Conservation (phyloP, 1,140 invertebrate genomes). For the Calliopsis andreniformis region DNA sequence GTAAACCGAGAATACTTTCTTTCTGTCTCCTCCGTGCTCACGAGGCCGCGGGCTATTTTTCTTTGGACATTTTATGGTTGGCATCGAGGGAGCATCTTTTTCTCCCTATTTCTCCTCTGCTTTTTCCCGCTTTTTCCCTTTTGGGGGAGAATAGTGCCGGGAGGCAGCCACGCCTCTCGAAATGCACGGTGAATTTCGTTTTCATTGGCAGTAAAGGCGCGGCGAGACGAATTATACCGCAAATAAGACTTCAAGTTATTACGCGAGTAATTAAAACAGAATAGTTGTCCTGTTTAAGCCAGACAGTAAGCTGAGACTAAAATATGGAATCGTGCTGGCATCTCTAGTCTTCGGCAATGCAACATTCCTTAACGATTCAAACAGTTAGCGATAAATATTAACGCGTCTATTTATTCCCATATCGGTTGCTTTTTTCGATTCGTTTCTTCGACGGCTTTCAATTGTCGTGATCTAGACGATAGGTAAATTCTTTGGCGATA, state of each 20-base stretch:
- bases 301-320: background rate
- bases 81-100: background rate
- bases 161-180: background rate
- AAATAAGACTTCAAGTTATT: background rate
- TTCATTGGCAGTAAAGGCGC: slow-evolving; percentile 19
- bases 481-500: background rate
- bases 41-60: slow-evolving; percentile 19
- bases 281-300: background rate
- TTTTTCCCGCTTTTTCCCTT: background rate
- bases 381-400: no score
- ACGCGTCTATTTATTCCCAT: no score
- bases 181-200: slow-evolving; percentile 5
- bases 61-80: slow-evolving; percentile 32
- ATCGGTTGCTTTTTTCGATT: no score
- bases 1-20: slow-evolving; percentile 47
- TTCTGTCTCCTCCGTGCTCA: slow-evolving; percentile 5
- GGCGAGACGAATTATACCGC: slow-evolving; percentile 30
- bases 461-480: no score
- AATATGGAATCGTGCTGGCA: no score
- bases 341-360: no score
- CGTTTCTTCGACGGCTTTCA: no score
- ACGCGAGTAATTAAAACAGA: background rate
- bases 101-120: background rate
- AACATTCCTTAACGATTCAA: no score
- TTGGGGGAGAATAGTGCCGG: background rate